Evolutionary conservation across 2,888 invertebrate genomes (phyloP).

Genomic region (Hyppa rectilinea): DNA sequence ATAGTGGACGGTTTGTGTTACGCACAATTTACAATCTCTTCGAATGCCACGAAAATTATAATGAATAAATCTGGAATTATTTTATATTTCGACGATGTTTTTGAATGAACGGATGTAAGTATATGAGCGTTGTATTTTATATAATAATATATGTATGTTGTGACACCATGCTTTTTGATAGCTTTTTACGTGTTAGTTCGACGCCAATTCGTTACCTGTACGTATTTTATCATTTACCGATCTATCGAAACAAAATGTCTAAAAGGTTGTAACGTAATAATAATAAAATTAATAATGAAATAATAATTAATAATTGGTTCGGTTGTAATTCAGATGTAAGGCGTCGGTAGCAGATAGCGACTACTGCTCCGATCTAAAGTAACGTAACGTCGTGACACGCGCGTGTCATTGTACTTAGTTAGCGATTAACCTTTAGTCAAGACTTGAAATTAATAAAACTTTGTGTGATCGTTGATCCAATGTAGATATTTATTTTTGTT

Average conservation of each 20-base stretch:
- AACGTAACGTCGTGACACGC: conserved; percentile 69
- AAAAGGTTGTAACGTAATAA: conserved; percentile 75
- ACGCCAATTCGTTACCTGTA: conserved; percentile 78
- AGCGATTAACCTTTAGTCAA: conserved; percentile 87
- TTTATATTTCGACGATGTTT: conserved; percentile 71
- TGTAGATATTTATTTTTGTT: conserved; percentile 91
- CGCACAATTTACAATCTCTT: conserved; percentile 85
- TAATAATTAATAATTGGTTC: too few relatives aligned
- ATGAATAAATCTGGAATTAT: conserved; percentile 57
- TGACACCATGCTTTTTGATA: conserved; percentile 76
- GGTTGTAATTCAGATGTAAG: conserved; percentile 59
- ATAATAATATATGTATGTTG: conserved; percentile 70
- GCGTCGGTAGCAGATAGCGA: conserved; percentile 67
- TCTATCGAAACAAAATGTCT: conserved; percentile 71
- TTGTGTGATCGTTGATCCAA: conserved; percentile 88
- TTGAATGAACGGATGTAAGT: conserved; percentile 68
- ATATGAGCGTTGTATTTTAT: conserved; percentile 75
- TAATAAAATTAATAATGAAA: too few relatives aligned
- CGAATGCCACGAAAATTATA: conserved; percentile 65
- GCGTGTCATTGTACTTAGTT: conserved; percentile 88
- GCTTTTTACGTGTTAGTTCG: conserved; percentile 82
- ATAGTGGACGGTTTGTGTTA: conserved; percentile 76
- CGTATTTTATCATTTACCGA: conserved; percentile 74
- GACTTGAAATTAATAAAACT: conserved; percentile 84
- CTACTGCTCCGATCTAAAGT: conserved; percentile 59